These are phyloP conservation scores for Notolepis coatsorum DNA, from an alignment of 2,797 vertebrate genomes.

Conservation along the genomic window DNA sequence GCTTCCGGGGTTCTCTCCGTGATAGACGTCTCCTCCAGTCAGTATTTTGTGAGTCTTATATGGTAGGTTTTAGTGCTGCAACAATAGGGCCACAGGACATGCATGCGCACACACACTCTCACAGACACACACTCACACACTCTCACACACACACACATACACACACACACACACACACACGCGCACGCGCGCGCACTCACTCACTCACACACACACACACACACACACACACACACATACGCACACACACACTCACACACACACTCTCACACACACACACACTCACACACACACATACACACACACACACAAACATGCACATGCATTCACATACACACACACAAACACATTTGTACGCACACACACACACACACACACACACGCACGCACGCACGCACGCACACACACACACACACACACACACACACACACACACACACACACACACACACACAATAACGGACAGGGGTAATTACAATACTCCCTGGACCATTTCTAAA, in stretches of 20 bases:
- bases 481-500: no score
- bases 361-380: not conserved
- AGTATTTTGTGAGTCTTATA: constrained; percentile 6
- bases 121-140: not conserved
- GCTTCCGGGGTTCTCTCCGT: constrained; percentile 27
- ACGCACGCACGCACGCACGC: not conserved
- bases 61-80: not conserved
- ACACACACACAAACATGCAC: no score
- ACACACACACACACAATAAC: no score
- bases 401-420: not conserved
- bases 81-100: not conserved
- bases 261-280: no score
- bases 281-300: not conserved
- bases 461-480: no score
- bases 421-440: no score
- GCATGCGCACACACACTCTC: not conserved
- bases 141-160: not conserved
- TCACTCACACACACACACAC: no score
- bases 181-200: not conserved
- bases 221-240: no score
- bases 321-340: constrained; percentile 3
- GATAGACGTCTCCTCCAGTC: constrained; percentile 39
- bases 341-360: not conserved
- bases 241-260: not conserved
- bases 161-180: not conserved